These are phyloP conservation scores for Trinorchestia longiramus DNA, from an alignment of 1,140 invertebrate genomes.

Conservation along the genomic window DNA sequence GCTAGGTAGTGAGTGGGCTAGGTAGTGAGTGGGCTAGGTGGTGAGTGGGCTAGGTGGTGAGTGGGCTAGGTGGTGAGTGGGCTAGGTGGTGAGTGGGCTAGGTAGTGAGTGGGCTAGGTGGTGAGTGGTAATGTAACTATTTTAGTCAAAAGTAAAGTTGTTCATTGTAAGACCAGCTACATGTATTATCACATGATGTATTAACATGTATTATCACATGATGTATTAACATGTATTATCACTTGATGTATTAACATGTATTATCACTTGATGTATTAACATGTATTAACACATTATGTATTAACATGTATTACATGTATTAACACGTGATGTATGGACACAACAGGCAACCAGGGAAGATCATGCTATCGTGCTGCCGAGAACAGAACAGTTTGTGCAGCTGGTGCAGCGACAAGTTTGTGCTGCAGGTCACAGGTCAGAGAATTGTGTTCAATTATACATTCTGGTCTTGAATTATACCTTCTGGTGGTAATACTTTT, in stretches of 20 bases:
- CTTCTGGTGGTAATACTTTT: background rate
- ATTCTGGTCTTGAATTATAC: background rate
- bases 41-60: too few species aligned
- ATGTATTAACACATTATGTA: background rate
- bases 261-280: background rate
- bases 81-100: too few species aligned
- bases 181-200: background rate
- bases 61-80: too few species aligned
- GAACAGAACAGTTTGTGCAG: conserved; percentile 18
- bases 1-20: too few species aligned
- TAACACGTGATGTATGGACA: background rate
- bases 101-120: too few species aligned
- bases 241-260: background rate
- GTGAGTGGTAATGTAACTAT: too few species aligned
- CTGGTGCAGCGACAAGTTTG: conserved; percentile 53
- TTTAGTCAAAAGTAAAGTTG: too few species aligned
- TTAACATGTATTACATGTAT: background rate
- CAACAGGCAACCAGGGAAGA: conserved; percentile 40
- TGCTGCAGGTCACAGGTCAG: background rate
- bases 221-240: background rate
- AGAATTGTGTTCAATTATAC: background rate
- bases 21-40: too few species aligned
- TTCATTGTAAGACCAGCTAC: too few species aligned
- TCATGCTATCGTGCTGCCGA: conserved; percentile 34
- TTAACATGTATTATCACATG: background rate